Conservation (phyloP, 2,888 invertebrate genomes). For the Meiosimyza platycephala region DNA sequence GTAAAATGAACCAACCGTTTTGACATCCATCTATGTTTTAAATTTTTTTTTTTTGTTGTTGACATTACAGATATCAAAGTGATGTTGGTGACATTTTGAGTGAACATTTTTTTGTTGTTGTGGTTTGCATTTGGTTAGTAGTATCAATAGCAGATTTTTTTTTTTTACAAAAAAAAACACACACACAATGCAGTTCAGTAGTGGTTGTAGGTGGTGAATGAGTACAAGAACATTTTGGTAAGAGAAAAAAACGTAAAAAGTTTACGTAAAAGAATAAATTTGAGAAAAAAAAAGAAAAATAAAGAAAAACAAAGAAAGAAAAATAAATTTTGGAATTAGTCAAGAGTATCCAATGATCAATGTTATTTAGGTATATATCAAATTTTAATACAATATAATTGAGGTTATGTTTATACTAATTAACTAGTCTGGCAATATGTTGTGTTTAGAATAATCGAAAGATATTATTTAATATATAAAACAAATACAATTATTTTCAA, state of each 20-base stretch:
- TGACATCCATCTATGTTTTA: slow-evolving; percentile 90
- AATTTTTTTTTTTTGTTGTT: slow-evolving; percentile 28
- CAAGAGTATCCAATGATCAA: slow-evolving; percentile 6
- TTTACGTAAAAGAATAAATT: slow-evolving; percentile 37
- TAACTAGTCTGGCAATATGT: slow-evolving; percentile 2
- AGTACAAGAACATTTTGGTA: slow-evolving; percentile 24
- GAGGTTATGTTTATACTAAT: slow-evolving; percentile 14
- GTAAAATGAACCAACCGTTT: slow-evolving; percentile 95
- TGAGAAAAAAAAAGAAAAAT: slow-evolving; percentile 36
- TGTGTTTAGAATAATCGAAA: background rate
- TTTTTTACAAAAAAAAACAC: background rate
- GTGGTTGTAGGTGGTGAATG: slow-evolving; percentile 23
- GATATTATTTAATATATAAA: slow-evolving; percentile 3
- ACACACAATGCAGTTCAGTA: background rate
- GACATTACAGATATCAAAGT: slow-evolving; percentile 29
- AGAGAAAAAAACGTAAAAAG: slow-evolving; percentile 35
- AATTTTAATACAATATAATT: background rate
- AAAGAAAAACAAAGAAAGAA: slow-evolving; percentile 22
- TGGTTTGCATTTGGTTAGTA: slow-evolving; percentile 29
- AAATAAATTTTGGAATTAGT: slow-evolving; percentile 19
- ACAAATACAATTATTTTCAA: background rate
- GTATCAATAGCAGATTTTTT: slow-evolving; percentile 23
- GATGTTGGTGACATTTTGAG: slow-evolving; percentile 22
- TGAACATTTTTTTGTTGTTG: slow-evolving; percentile 30
- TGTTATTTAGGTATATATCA: background rate